Evolutionary conservation across 2,888 invertebrate genomes (phyloP).

Genomic region (Microplitis manilae): DNA sequence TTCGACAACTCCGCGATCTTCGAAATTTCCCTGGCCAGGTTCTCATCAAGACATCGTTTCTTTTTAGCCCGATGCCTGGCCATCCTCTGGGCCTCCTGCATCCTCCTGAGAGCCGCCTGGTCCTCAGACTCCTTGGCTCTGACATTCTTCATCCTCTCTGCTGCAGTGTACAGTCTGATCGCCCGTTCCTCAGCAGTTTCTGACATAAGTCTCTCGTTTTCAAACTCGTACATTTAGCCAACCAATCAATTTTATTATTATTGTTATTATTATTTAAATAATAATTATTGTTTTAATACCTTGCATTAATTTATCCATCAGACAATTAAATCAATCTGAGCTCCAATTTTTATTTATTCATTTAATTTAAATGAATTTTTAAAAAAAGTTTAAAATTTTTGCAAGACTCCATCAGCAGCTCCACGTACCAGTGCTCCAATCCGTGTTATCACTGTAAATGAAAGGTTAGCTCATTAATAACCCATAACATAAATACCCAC

Average conservation of each 20-base stretch:
- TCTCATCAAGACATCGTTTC: constrained; percentile 69
- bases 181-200: constrained; percentile 67
- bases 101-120: constrained; percentile 66
- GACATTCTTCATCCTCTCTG: constrained; percentile 69
- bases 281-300: constrained; percentile 1
- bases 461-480: constrained; percentile 13
- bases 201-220: constrained; percentile 59
- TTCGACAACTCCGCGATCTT: constrained; percentile 69
- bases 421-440: neutral
- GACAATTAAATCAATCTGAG: neutral
- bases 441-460: neutral
- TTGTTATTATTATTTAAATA: neutral
- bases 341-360: neutral
- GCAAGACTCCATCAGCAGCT: neutral
- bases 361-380: neutral
- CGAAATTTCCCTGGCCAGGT: constrained; percentile 68
- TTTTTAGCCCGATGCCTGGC: constrained; percentile 69
- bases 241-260: constrained; percentile 53
- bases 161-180: constrained; percentile 62
- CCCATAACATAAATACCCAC: neutral
- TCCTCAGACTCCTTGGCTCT: constrained; percentile 68
- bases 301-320: neutral
- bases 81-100: constrained; percentile 70
- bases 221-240: constrained; percentile 60
- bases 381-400: neutral